Conservation (phyloP, 2,888 invertebrate species). For the Cremastinae sp. region DNA sequence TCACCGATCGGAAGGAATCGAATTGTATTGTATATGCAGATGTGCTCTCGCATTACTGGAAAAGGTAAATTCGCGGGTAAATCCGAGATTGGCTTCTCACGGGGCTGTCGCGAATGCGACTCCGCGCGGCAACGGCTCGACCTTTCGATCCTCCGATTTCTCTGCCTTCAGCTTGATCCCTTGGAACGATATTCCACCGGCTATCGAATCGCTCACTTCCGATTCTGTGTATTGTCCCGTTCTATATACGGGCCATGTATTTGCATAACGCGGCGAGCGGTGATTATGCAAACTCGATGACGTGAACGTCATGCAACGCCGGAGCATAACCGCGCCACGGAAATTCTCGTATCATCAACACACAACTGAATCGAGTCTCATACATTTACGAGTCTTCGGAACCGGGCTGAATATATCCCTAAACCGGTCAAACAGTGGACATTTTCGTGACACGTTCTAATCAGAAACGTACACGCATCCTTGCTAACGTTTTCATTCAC, state of each 20-base stretch:
- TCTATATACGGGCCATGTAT: conserved; percentile 34
- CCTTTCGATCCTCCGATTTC: not conserved
- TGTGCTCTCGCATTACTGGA: conserved; percentile 12
- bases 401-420: conserved; percentile 1
- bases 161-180: not conserved
- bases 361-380: conserved; percentile 2
- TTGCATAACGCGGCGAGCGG: conserved; percentile 55
- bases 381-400: conserved; percentile 8
- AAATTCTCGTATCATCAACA: conserved; percentile 15
- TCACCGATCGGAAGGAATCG: conserved; percentile 11
- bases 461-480: too few relatives aligned
- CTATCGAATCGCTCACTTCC: conserved; percentile 40
- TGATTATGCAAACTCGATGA: conserved; percentile 61
- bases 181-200: conserved; percentile 29
- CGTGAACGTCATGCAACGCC: conserved; percentile 43
- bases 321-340: not conserved
- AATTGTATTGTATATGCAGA: conserved; percentile 23
- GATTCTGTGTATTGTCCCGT: conserved; percentile 41
- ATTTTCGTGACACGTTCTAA: too few relatives aligned
- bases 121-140: not conserved
- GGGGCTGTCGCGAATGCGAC: not conserved
- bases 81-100: conserved; percentile 37
- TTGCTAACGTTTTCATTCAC: too few relatives aligned
- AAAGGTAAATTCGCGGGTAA: conserved; percentile 19
- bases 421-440: too few relatives aligned